phyloP scores from a whole-genome alignment of 2,888 invertebrate species.

The Diarsia mendica region DNA sequence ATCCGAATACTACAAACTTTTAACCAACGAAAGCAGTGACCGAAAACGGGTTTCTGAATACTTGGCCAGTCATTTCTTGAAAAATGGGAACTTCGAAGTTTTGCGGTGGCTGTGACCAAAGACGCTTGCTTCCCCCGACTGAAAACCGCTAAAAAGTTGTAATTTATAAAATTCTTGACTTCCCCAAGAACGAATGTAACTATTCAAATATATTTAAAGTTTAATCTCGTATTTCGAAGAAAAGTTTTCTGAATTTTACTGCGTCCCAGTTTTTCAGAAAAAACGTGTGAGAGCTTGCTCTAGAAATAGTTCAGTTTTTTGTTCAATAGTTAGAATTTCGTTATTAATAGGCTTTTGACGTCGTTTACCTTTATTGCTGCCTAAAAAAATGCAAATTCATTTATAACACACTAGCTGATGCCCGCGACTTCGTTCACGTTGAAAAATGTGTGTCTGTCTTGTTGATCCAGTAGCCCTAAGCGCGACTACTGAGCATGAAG shows the following conservation, averaged over 20 bases:
- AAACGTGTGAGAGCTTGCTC: neutral
- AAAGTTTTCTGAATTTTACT: conserved; percentile 37
- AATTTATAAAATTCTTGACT: conserved; percentile 44
- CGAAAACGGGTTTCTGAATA: conserved; percentile 15
- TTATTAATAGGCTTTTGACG: neutral
- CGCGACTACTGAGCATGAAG: too few relatives aligned
- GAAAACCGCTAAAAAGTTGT: conserved; percentile 32
- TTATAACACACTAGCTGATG: too few relatives aligned
- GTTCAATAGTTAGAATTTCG: neutral
- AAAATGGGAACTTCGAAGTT: conserved; percentile 30
- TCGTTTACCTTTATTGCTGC: neutral
- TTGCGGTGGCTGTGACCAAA: conserved; percentile 9
- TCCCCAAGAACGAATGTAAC: conserved; percentile 35
- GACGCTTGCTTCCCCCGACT: conserved; percentile 6
- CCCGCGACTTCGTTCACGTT: too few relatives aligned
- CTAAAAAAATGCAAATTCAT: too few relatives aligned
- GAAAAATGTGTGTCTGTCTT: too few relatives aligned
- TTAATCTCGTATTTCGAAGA: conserved; percentile 26
- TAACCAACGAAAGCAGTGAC: conserved; percentile 40
- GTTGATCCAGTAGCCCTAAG: too few relatives aligned
- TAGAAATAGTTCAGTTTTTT: conserved; percentile 7
- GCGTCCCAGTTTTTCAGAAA: conserved; percentile 7
- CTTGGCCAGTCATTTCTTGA: conserved; percentile 19
- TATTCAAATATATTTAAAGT: conserved; percentile 50
- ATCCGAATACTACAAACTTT: conserved; percentile 7